phyloP scores from a whole-genome alignment of 2,797 vertebrate species.

The Harpagifer antarcticus region DNA sequence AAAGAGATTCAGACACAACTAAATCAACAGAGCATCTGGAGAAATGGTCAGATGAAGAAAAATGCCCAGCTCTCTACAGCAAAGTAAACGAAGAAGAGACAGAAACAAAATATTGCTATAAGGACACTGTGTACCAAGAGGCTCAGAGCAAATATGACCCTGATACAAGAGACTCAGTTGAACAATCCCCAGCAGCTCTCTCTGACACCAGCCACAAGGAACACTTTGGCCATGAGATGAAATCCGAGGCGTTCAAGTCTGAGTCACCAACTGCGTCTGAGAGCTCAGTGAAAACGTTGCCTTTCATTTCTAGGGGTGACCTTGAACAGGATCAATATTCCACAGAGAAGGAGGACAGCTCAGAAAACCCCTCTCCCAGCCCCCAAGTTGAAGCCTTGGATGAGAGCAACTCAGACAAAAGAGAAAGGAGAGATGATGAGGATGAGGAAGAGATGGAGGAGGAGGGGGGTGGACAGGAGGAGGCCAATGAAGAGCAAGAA shows the following conservation, averaged over 20 bases:
- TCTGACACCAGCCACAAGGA: constrained; percentile 78
- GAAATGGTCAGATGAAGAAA: constrained; percentile 84
- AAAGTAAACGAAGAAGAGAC: constrained; percentile 74
- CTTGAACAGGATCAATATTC: constrained; percentile 84
- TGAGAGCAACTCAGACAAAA: constrained; percentile 70
- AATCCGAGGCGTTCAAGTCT: constrained; percentile 83
- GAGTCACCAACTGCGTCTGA: constrained; percentile 83
- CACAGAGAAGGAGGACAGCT: constrained; percentile 83
- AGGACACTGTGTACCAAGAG: constrained; percentile 76
- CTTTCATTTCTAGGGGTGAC: constrained; percentile 80
- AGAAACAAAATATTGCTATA: constrained; percentile 79
- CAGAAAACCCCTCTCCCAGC: constrained; percentile 78
- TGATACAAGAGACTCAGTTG: constrained; percentile 70
- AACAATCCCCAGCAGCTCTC: constrained; percentile 75
- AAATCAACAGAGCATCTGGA: constrained; percentile 74
- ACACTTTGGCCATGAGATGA: constrained; percentile 76
- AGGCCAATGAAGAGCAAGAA: constrained; percentile 52
- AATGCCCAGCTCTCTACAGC: constrained; percentile 74
- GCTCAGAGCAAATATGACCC: constrained; percentile 82
- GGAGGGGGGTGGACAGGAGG: constrained; percentile 32
- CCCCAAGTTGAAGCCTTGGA: constrained; percentile 71
- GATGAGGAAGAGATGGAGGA: constrained; percentile 50
- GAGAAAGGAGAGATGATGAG: constrained; percentile 59
- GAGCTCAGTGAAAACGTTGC: constrained; percentile 79
- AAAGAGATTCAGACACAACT: constrained; percentile 60